Conservation (phyloP, 2,113 vertebrate genomes). For the Xiphophorus maculatus region DNA sequence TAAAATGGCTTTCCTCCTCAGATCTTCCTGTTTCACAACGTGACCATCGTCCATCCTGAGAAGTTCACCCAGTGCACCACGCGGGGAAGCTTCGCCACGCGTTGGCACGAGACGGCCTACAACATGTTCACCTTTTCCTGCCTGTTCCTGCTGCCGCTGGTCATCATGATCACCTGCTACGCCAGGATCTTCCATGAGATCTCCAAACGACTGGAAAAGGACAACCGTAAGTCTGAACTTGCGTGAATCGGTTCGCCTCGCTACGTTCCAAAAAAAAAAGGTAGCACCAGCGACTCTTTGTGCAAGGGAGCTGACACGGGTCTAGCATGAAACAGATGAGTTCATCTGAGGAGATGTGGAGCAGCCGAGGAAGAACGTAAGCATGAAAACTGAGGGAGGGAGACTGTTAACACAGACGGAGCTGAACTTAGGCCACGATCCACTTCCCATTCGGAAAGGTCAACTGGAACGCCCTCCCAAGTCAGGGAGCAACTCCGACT, state of each 20-base stretch:
- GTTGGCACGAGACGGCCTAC: slow-evolving; percentile 81
- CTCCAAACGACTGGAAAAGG: slow-evolving; percentile 77
- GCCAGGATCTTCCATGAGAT: slow-evolving; percentile 80
- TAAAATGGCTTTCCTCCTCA: slow-evolving; percentile 35
- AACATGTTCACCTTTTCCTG: slow-evolving; percentile 84
- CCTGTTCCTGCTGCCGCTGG: slow-evolving; percentile 79
- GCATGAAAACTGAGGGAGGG: no score
- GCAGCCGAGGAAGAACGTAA: no score
- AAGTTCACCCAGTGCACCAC: slow-evolving; percentile 83
- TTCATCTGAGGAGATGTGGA: no score
- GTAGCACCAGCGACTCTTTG: no score
- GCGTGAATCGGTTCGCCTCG: background rate
- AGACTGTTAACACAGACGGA: no score
- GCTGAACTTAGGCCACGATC: no score
- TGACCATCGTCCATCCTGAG: slow-evolving; percentile 74
- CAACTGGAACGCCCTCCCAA: no score
- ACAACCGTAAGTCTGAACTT: slow-evolving; percentile 64
- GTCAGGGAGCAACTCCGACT: no score
- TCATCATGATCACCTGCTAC: slow-evolving; percentile 83
- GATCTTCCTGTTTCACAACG: slow-evolving; percentile 80
- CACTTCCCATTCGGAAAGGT: no score
- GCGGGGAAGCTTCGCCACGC: slow-evolving; percentile 71
- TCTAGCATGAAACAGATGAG: no score
- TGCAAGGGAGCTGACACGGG: no score
- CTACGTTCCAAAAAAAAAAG: no score